Evolutionary conservation across 2,888 invertebrate species (phyloP), one percentile per base, ranked within the genome.

Genomic region (Synergus umbraculus): DNA sequence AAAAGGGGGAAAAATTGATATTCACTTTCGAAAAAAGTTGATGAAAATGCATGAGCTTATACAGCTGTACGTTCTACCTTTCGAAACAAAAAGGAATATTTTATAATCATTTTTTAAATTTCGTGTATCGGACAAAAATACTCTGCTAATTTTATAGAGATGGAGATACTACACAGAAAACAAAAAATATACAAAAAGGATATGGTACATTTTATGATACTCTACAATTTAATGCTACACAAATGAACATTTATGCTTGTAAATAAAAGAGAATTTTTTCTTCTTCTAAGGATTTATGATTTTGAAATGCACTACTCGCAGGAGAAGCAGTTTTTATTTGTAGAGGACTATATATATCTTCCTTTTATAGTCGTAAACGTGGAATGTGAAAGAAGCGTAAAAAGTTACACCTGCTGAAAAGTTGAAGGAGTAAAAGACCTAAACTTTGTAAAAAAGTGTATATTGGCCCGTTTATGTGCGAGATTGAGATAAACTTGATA

Each of bases 401-500:
- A 66, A 66, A n/a, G n/a, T 66, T 66, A 15, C n/a, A 66, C 10
- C n/a, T 43, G 18, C 46, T 67, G 22, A 46, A 67, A 67, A 46
- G 44, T 46, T 15, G 41, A 22, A 4, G 41, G 44, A 22, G 60
- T 60, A 67, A 67, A 43, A 67, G 22, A 46, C 22, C 7, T 46
- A 10, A 3, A 67, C 7, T 67, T 67, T 37, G 46, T 46, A 67
- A 67, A 67, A 22, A 46, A 67, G 10, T 22, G 46, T 67, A 18
- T 18, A 66, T 66, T 66, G n/a, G 18, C 4, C n/a, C 18, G 10
- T 18, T 41, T 66, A 44, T n/a, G 43, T 43, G 66, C 10, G 41
- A 66, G 43, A 43, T 44, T 66, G 15, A 65, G 41, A 65, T 41
- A n/a, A 65, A 65, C n/a, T 65, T 65, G 64, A 65, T 65, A 41